phyloP scores from a whole-genome alignment of 2,113 vertebrate species.

The Rhea americana region DNA sequence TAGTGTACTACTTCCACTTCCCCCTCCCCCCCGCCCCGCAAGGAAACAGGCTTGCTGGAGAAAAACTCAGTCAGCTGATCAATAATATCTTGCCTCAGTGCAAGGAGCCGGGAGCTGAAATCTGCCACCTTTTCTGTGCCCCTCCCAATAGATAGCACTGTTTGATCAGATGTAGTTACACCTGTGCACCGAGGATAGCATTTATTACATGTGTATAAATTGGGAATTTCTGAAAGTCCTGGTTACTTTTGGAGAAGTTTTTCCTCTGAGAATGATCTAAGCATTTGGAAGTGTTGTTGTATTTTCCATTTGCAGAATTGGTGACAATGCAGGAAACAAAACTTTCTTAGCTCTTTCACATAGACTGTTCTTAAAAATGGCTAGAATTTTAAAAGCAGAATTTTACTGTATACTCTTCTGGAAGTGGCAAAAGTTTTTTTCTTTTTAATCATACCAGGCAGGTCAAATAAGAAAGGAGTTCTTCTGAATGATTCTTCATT shows the following conservation, averaged over 20 bases:
- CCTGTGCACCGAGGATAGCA: not conserved
- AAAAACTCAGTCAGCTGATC: not conserved
- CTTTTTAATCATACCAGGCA: not conserved
- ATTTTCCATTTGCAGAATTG: constrained; percentile 17
- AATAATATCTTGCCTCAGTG: not conserved
- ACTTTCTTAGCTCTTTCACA: not conserved
- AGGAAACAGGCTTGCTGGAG: not conserved
- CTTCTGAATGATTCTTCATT: not conserved
- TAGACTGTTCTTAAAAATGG: not conserved
- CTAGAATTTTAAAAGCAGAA: not conserved
- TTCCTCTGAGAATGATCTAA: not conserved
- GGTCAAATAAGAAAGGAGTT: not conserved
- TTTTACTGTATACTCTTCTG: not conserved
- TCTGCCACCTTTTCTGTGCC: not conserved
- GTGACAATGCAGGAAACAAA: not conserved
- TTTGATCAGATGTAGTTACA: not conserved
- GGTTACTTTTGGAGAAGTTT: not conserved
- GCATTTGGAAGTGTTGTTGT: not conserved
- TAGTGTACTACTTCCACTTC: accelerated
- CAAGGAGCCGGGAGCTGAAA: not conserved
- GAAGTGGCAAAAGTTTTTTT: not conserved
- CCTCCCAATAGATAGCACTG: not conserved
- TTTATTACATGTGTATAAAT: not conserved
- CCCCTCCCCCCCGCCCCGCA: not conserved
- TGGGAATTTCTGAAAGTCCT: not conserved